Percentiles rank a stretch among this genome's conserved stretches.
These are phyloP conservation scores for Pteronotus mesoamericanus DNA, from an alignment of 2,797 vertebrate species.

Conservation along the genomic window DNA sequence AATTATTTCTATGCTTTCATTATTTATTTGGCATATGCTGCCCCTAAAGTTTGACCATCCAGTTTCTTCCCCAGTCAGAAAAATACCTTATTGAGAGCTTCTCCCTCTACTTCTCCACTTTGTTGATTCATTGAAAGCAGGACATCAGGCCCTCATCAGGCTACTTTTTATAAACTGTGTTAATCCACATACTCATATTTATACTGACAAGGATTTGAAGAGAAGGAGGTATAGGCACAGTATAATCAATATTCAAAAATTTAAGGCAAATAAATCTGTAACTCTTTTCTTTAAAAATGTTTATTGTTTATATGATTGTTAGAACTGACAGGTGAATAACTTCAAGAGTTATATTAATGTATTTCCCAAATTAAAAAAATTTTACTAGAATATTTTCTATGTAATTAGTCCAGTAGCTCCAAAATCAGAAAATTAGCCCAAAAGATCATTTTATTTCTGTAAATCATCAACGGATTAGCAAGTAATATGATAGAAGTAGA, in stretches of 20 bases:
- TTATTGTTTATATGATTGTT: constrained; percentile 21
- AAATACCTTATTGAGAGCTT: background rate
- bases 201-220: background rate
- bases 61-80: background rate
- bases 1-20: background rate
- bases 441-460: constrained; percentile 6
- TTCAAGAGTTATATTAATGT: background rate
- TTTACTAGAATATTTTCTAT: background rate
- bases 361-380: constrained; percentile 24
- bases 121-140: background rate
- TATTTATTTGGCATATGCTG: background rate
- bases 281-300: constrained; percentile 2
- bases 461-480: background rate
- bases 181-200: background rate
- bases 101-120: background rate
- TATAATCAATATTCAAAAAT: background rate
- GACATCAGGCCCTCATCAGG: background rate
- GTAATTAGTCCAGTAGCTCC: background rate
- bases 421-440: constrained; percentile 27
- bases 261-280: background rate
- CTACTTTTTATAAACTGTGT: background rate
- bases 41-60: background rate
- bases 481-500: background rate
- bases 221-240: background rate
- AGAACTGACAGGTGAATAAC: background rate